Evolutionary conservation across 2,888 invertebrate genomes (phyloP).

Genomic region (Mamestra brassicae): DNA sequence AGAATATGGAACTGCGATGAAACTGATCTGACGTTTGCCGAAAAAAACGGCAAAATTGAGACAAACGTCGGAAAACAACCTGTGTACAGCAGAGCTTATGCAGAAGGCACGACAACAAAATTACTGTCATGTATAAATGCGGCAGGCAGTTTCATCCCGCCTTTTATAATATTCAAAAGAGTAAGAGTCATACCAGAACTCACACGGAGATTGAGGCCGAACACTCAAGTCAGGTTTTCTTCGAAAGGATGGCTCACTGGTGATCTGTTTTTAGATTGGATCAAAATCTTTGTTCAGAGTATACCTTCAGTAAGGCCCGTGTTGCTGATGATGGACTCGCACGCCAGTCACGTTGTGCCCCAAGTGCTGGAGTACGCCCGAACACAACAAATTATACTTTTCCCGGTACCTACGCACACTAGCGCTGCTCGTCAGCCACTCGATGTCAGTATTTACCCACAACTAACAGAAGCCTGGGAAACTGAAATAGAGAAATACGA

Average conservation of each 20-base stretch:
- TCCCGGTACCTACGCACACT: constrained; percentile 58
- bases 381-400: constrained; percentile 52
- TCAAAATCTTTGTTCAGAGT: constrained; percentile 53
- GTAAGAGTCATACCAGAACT: constrained; percentile 42
- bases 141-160: constrained; percentile 34
- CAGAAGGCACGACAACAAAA: constrained; percentile 57
- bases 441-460: constrained; percentile 45
- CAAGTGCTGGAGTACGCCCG: constrained; percentile 39
- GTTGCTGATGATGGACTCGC: constrained; percentile 62
- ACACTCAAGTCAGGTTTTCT: constrained; percentile 57
- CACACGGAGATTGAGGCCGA: constrained; percentile 59
- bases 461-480: constrained; percentile 43
- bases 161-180: constrained; percentile 51
- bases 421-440: constrained; percentile 53
- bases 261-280: constrained; percentile 61
- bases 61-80: constrained; percentile 54
- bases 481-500: constrained; percentile 26
- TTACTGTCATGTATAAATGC: constrained; percentile 47
- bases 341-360: constrained; percentile 55
- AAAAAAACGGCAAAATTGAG: constrained; percentile 47
- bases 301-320: constrained; percentile 58
- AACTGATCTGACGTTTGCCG: constrained; percentile 56
- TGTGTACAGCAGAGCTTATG: constrained; percentile 50
- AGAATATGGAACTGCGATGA: constrained; percentile 60
- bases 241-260: constrained; percentile 62